Conservation (phyloP, 2,113 vertebrate species). For the Puma concolor region DNA sequence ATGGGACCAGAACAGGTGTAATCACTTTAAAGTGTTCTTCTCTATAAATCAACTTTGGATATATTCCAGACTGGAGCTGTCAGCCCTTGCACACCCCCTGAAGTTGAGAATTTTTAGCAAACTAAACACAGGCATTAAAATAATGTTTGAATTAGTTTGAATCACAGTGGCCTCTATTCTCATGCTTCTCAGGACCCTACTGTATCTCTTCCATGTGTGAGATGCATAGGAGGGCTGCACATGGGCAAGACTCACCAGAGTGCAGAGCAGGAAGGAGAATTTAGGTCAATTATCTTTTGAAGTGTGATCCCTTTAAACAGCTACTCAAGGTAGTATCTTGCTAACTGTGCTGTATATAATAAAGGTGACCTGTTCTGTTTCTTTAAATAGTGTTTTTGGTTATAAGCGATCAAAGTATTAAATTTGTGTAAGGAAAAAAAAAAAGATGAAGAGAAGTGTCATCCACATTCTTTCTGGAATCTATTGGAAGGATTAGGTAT, state of each 20-base stretch:
- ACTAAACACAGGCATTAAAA: conserved; percentile 70
- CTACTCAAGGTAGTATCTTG: conserved; percentile 71
- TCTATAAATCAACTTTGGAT: conserved; percentile 65
- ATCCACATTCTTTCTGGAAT: conserved; percentile 69
- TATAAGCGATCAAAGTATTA: conserved; percentile 68
- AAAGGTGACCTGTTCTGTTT: conserved; percentile 68
- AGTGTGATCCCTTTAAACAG: conserved; percentile 71
- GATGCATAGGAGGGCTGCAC: conserved; percentile 1
- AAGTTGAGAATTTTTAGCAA: conserved; percentile 67
- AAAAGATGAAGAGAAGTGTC: conserved; percentile 65
- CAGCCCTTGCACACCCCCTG: conserved; percentile 20
- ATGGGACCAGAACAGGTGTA: conserved; percentile 47
- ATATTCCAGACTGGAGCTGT: conserved; percentile 23
- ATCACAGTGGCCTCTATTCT: conserved; percentile 72
- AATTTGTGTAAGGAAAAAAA: conserved; percentile 61
- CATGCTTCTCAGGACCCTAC: conserved; percentile 20
- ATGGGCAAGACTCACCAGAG: background rate
- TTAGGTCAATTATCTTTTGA: conserved; percentile 79
- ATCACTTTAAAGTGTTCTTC: conserved; percentile 61
- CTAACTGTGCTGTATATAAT: conserved; percentile 47
- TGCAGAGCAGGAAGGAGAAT: conserved; percentile 62
- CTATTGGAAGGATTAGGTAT: conserved; percentile 46
- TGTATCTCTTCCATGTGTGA: conserved; percentile 64
- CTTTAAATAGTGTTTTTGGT: conserved; percentile 76
- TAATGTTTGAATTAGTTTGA: conserved; percentile 75